phyloP scores from a whole-genome alignment of 2,113 vertebrate genomes.

The Nerophis ophidion region DNA sequence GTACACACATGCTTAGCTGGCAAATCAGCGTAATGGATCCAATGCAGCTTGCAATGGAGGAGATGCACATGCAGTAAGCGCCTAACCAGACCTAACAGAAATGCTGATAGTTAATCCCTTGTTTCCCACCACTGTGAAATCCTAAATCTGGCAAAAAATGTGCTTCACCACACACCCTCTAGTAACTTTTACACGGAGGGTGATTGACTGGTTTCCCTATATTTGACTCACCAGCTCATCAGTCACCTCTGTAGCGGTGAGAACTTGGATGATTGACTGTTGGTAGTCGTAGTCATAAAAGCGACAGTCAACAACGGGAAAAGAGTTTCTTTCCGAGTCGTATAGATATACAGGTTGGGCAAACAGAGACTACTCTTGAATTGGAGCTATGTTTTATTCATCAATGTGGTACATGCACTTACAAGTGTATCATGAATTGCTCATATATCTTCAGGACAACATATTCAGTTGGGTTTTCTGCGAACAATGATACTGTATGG shows the following conservation, averaged over 20 bases:
- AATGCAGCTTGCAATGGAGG: slow-evolving; percentile 23
- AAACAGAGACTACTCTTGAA: slow-evolving; percentile 20
- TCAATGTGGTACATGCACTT: slow-evolving; percentile 26
- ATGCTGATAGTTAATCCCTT: slow-evolving; percentile 34
- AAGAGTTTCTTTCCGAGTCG: slow-evolving; percentile 35
- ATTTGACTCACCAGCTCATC: slow-evolving; percentile 64
- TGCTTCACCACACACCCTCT: slow-evolving; percentile 47
- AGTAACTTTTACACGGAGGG: slow-evolving; percentile 41
- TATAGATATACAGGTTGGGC: slow-evolving; percentile 13
- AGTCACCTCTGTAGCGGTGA: slow-evolving; percentile 54
- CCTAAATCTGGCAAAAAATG: slow-evolving; percentile 38
- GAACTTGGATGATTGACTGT: slow-evolving; percentile 10
- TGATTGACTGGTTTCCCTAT: slow-evolving; percentile 61
- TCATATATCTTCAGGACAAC: slow-evolving; percentile 30
- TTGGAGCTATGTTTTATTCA: slow-evolving; percentile 47
- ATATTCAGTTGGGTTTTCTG: slow-evolving; percentile 23
- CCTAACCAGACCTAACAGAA: slow-evolving; percentile 28
- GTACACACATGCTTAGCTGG: slow-evolving; percentile 9
- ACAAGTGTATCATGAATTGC: slow-evolving; percentile 24
- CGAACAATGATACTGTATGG: slow-evolving; percentile 28
- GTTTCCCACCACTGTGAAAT: slow-evolving; percentile 48
- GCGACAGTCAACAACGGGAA: slow-evolving; percentile 34
- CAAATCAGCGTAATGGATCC: slow-evolving; percentile 27
- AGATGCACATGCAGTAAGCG: slow-evolving; percentile 33
- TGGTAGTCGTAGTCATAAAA: slow-evolving; percentile 25